phyloP scores from a whole-genome alignment of 1,140 invertebrate species.

The Nylanderia fulva region DNA sequence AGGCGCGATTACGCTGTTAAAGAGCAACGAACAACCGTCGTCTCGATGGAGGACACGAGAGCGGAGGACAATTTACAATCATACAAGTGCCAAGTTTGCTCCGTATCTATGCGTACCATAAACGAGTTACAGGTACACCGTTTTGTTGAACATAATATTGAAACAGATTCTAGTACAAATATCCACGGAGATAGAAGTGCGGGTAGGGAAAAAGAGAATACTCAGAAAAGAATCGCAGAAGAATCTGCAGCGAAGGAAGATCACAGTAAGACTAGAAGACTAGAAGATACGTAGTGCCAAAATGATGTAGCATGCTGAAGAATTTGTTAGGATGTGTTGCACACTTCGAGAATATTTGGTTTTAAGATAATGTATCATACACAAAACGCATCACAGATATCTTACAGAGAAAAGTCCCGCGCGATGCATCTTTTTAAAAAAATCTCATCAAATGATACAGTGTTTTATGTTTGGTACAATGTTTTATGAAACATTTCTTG shows the following conservation, averaged over 20 bases:
- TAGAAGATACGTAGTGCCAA: conserved; percentile 80
- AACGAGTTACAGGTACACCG: conserved; percentile 82
- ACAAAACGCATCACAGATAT: conserved; percentile 31
- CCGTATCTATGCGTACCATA: conserved; percentile 76
- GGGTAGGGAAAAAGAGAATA: conserved; percentile 73
- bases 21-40: conserved; percentile 36
- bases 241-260: conserved; percentile 67
- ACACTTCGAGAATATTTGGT: conserved; percentile 20
- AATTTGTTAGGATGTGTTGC: conserved; percentile 32
- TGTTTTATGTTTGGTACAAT: conserved; percentile 11
- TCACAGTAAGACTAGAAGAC: conserved; percentile 66
- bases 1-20: conserved; percentile 57
- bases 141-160: conserved; percentile 80
- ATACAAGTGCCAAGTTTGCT: conserved; percentile 81
- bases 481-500: conserved; percentile 29
- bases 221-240: conserved; percentile 71
- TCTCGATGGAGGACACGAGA: conserved; percentile 42
- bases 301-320: conserved; percentile 61
- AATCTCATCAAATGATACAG: conserved; percentile 17
- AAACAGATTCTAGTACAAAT: conserved; percentile 73
- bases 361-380: conserved; percentile 33
- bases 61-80: conserved; percentile 69
- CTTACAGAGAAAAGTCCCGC: neutral
- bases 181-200: conserved; percentile 55
- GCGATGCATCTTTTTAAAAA: neutral